Evolutionary conservation across 2,113 vertebrate genomes (phyloP), one percentile per base, ranked within the genome.

Genomic region (Macaca mulatta): DNA sequence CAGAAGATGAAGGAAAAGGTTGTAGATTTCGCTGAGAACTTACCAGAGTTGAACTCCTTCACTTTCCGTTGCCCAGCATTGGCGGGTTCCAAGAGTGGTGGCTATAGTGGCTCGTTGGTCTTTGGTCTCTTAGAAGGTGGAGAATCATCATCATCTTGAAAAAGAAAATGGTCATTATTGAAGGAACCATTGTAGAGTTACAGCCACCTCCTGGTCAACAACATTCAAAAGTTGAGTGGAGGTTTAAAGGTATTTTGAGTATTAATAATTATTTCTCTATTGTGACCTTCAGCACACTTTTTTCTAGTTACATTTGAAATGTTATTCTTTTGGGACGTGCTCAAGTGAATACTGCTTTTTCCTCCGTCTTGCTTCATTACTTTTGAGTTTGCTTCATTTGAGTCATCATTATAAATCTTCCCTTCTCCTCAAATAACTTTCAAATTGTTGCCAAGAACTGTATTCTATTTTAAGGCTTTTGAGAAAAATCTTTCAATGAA

Each of bases 11-110:
- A 59, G 23, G 57, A 59, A 59, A 59, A 59, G 22, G 57, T 59
- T 0, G 3, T 32, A 0, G 16, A 5, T 85, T 81, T 8, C 10
- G 32, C 2, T 11, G 35, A n/a, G 12, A 48, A 95, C 98, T 97
- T 93, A 99, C 99, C 99, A 5, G 98, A 98, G 97, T 98, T 98
- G 95, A 98, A 99, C 85, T 98, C 98, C 82, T 97, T 97, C 48
- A 96, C 92, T 98, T 98, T 99, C 72, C 98, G 98, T 89, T 97
- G 98, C 35, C 98, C 98, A 0, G 93, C 97, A 18, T 77, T 98
- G 22, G 96, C 27, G 38, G 97, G 94, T 61, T 98, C 98, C 0
- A 93, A 64, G 20, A 89, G 78, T 0, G 97, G 97, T 0, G 98
- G 57, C 23, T 59, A 3, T 59, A 8, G 22, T 59, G 9, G 57